Evolutionary conservation across 2,797 vertebrate genomes (phyloP), one percentile per base, ranked within the genome.

Genomic region (Clarias pachynema): DNA sequence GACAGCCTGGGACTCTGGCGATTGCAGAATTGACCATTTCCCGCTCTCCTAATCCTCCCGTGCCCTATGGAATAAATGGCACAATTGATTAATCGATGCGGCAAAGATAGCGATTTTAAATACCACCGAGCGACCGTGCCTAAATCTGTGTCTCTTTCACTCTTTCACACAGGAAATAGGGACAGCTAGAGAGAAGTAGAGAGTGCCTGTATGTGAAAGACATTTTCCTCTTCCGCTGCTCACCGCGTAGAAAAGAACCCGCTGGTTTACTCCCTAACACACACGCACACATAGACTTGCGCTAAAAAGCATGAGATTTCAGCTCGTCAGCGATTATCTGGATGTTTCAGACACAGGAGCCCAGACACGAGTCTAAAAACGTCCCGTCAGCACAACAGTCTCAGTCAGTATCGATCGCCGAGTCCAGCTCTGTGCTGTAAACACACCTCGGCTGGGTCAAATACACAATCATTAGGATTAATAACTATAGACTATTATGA

Each of bases 271-370:
- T 79, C 34, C 53, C 24, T 44, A n/a, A 83, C 66, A 73, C 57
- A 66, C 66, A 85, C 73, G n/a, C 34, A 72, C 83, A 57, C 73
- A 59, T 56, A 77, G 53, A 62, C 79, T 34, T 87, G 88, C 87
- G 86, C 88, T 92, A 89, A 90, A 88, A 87, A 57, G 91, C 91
- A 90, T 93, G 89, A 85, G 89, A 89, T 93, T 95, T 93, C 91
- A 87, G 83, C 78, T 85, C 89, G 91, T 95, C 93, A 94, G 94
- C 94, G 79, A 92, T 94, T 94, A 90, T 93, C 91, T 90, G 90
- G 90, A 87, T 87, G 31, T 59, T 91, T 88, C 89, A 90, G 92
- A 91, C 91, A 75, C 80, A 53, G 87, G 87, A 86, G 88, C 89
- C 92, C 91, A 75, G 49, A 86, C 91, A 88, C 91, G 85, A 89